Base-by-base conservation (phyloP, 2,113 vertebrate species). In the Seriola rivoliana region DNA sequence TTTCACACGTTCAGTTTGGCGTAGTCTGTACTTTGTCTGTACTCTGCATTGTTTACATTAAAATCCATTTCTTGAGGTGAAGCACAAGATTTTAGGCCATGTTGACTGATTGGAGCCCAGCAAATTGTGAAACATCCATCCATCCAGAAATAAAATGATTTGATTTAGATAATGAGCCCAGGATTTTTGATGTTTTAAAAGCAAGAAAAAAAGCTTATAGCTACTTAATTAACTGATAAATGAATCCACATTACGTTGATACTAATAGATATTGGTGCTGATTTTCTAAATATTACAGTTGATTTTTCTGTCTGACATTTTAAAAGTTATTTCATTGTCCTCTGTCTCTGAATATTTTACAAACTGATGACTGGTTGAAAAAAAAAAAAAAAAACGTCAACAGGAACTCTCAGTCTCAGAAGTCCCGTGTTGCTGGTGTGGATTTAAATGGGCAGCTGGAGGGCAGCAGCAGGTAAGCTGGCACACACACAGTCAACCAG, bases 391-490 rank as follows among this genome's bases (percentile, higher is more conserved):
- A 32, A 14, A 17, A 71, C 6, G 25, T 58, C 38, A 29, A 29
- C 50, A 2, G 0, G 7, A 63, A 57, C 11, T 36, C n/a, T 63
- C 50, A 48, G 29, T 25, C 29, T 0, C 29, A 50, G 12, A 13
- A 19, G 14, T 70, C 34, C 38, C 8, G 38, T 21, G 36, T 25
- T 23, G 44, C 13, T 57, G 71, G 0, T 71, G 79, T 79, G 44
- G 89, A 38, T 46, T 71, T 6, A 16, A n/a, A 57, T 66, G 85
- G 81, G 52, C 80, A 91, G 90, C 59, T 84, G 80, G 90, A 87
- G 92, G 91, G 94, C 94, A 95, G 94, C 71, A 91, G 77, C 93
- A 91, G 80, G 94, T 94, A 91, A 95, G 93, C 94, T 95, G 94
- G 91, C 48, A 79, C 73, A 50, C 50, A 38, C 67, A 81, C 14